phyloP scores from a whole-genome alignment of 2,888 invertebrate genomes.

The Helicoverpa assulta region DNA sequence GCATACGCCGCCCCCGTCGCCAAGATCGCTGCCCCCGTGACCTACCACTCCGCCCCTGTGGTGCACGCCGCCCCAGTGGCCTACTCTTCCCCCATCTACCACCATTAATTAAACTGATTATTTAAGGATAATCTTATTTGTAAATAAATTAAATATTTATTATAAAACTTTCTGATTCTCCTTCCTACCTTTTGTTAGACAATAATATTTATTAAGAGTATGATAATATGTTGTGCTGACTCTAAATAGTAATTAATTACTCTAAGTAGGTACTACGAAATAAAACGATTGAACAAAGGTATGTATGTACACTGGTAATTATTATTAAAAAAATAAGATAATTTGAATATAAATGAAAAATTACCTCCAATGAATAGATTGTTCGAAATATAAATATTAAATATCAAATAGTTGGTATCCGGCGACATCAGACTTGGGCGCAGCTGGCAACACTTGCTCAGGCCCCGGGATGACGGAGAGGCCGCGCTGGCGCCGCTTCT shows the following conservation, averaged over 20 bases:
- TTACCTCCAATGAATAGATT: background rate
- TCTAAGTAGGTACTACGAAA: background rate
- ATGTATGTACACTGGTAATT: background rate
- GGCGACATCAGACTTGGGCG: conserved; percentile 74
- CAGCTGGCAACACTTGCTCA: conserved; percentile 74
- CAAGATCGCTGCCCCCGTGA: conserved; percentile 39
- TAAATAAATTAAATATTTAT: conserved; percentile 77
- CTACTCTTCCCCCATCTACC: conserved; percentile 69
- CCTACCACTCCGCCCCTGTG: conserved; percentile 57
- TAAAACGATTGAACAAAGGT: background rate
- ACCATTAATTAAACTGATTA: conserved; percentile 66
- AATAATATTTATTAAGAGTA: too few species aligned
- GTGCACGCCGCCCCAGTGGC: conserved; percentile 61
- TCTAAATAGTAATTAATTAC: too few species aligned
- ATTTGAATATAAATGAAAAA: conserved; percentile 5
- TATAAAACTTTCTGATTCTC: conserved; percentile 38
- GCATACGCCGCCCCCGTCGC: conserved; percentile 60
- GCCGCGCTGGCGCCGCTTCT: conserved; percentile 77
- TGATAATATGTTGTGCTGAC: too few species aligned
- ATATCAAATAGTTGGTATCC: conserved; percentile 84
- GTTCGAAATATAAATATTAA: conserved; percentile 56
- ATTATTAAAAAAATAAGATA: background rate
- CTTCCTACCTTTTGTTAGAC: background rate
- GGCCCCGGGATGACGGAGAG: conserved; percentile 82
- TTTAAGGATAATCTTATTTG: conserved; percentile 59